These are phyloP conservation scores for Setophaga coronata DNA, from an alignment of 2,113 vertebrate species.

Conservation along the genomic window DNA sequence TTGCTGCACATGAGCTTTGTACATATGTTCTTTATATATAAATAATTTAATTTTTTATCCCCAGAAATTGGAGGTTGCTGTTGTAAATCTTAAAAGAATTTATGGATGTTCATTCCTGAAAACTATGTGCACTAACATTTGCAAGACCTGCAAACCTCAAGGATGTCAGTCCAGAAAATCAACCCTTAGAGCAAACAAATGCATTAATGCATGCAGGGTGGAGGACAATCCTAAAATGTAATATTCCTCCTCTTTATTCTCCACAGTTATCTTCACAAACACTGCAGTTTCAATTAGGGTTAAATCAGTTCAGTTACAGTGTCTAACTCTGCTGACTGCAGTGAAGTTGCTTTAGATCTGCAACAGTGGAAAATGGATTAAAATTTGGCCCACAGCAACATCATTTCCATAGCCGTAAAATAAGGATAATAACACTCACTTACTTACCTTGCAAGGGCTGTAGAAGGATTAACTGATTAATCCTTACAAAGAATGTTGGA, in stretches of 20 bases:
- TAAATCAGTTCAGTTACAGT: slow-evolving; percentile 30
- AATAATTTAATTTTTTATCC: not conserved
- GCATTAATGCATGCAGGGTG: not conserved
- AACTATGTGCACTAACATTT: not conserved
- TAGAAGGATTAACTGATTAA: slow-evolving; percentile 59
- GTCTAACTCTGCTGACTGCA: slow-evolving; percentile 10
- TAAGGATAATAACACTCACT: slow-evolving; percentile 37
- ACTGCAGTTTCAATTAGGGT: not conserved
- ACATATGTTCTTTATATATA: not conserved
- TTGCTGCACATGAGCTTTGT: not conserved
- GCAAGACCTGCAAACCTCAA: not conserved
- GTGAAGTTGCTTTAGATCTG: slow-evolving; percentile 14
- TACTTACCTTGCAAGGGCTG: slow-evolving; percentile 37
- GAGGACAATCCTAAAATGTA: not conserved
- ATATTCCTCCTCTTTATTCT: not conserved
- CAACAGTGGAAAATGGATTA: slow-evolving; percentile 40
- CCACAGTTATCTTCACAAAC: not conserved
- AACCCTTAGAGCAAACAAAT: not conserved
- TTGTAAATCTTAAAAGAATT: not conserved
- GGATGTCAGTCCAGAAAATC: not conserved
- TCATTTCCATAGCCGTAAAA: slow-evolving; percentile 1
- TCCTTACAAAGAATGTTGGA: slow-evolving; percentile 27
- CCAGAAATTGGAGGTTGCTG: not conserved
- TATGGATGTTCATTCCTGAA: not conserved
- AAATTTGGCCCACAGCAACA: slow-evolving; percentile 31